Evolutionary conservation across 2,797 vertebrate genomes (phyloP), one percentile per base, ranked within the genome.

Genomic region (Furcifer pardalis): DNA sequence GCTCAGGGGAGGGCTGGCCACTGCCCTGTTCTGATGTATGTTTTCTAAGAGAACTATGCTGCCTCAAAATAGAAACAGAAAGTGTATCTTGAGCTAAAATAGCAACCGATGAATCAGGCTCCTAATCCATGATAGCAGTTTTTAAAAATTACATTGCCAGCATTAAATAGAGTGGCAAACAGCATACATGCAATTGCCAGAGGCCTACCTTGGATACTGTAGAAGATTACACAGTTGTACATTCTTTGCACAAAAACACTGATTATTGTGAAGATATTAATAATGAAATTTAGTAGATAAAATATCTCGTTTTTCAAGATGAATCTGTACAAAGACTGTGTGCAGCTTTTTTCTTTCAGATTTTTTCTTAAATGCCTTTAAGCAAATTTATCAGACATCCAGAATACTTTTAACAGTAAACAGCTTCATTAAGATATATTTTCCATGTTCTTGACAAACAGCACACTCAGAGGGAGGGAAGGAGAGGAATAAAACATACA

Each of bases 381-480:
- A 78, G n/a, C 10, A 73, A 62, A 82, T 83, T 87, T 80, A 40
- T 86, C 87, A 85, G 44, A 79, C 82, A 86, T 56, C 63, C 46
- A 49, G 60, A 23, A 60, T 72, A 68, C 13, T 5, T 80, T 83
- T 81, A 84, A 76, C 42, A 73, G 17, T 21, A 86, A 90, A 82
- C 9, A 86, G 73, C 82, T 86, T 79, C 66, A 59, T 87, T 81
- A 84, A 84, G 74, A 83, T 83, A 88, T 83, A 79, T 74, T 73
- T 86, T 59, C 69, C 46, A 59, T 75, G 83, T 83, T 59, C 69
- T 83, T 59, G 69, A 81, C 65, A 76, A 86, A 89, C 85, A 62
- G 49, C 46, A 59, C 0, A 4, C 13, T 56, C 52, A 56, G 52
- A 17, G 19, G 7, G 19, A 69, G 35, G 35, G 7, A 56, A 40